Conservation (phyloP, 2,888 invertebrate species). For the Apamea crenata region DNA sequence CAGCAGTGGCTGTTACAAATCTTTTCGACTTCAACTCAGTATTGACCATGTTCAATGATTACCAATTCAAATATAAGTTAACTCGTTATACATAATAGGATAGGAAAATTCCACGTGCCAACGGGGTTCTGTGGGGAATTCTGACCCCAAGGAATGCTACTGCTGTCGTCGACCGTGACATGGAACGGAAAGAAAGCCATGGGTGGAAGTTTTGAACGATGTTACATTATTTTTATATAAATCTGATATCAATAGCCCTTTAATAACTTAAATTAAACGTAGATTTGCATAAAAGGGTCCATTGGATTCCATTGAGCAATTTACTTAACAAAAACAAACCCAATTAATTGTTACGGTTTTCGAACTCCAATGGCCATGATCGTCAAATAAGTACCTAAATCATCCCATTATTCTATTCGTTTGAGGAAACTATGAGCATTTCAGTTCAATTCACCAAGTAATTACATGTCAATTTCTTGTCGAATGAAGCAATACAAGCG, state of each 20-base stretch:
- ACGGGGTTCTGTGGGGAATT: neutral
- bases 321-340: slow-evolving; percentile 40
- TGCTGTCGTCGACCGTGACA: neutral
- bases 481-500: slow-evolving; percentile 41
- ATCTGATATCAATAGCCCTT: slow-evolving; percentile 17
- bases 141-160: neutral
- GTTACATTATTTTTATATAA: neutral
- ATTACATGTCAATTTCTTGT: slow-evolving; percentile 32
- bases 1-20: neutral
- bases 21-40: neutral
- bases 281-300: slow-evolving; percentile 42
- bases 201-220: neutral
- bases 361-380: slow-evolving; percentile 13
- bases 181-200: too few relatives aligned
- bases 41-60: neutral
- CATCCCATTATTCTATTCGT: slow-evolving; percentile 19
- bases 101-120: neutral
- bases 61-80: neutral
- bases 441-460: slow-evolving; percentile 19
- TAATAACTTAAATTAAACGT: slow-evolving; percentile 1
- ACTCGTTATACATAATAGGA: too few relatives aligned
- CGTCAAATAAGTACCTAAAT: slow-evolving; percentile 23
- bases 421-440: slow-evolving; percentile 34
- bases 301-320: slow-evolving; percentile 6
- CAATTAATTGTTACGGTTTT: slow-evolving; percentile 17